Conservation (phyloP, 2,888 invertebrate genomes). For the Hipparchia sbordonii region DNA sequence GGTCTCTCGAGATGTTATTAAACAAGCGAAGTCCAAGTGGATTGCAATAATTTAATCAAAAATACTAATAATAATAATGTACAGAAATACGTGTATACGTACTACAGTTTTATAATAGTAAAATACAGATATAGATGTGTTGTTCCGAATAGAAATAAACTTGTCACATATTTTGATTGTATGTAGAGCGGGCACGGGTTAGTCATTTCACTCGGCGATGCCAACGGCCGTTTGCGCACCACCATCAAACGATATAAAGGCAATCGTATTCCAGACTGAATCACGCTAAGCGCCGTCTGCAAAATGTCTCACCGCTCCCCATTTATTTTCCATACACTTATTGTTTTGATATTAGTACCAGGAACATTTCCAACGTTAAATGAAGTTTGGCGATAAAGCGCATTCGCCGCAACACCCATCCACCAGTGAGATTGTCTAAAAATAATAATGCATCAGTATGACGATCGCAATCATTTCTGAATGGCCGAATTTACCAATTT, state of each 20-base stretch:
- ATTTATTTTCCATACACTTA: slow-evolving; percentile 59
- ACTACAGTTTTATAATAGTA: not conserved
- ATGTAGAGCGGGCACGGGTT: slow-evolving; percentile 79
- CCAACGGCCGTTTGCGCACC: slow-evolving; percentile 71
- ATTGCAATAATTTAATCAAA: not conserved
- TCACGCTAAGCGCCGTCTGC: slow-evolving; percentile 81
- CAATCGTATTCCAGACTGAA: slow-evolving; percentile 77
- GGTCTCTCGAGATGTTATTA: not conserved
- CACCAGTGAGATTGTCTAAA: too few relatives aligned
- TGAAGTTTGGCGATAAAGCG: slow-evolving; percentile 7
- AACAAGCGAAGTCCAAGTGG: not conserved
- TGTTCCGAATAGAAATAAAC: slow-evolving; percentile 83
- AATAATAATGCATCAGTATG: too few relatives aligned
- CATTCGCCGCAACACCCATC: not conserved
- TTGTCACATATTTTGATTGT: slow-evolving; percentile 83
- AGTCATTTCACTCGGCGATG: slow-evolving; percentile 79
- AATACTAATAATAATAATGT: slow-evolving; percentile 11
- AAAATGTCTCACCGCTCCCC: slow-evolving; percentile 76
- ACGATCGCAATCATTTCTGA: too few relatives aligned
- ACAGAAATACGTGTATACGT: slow-evolving; percentile 4
- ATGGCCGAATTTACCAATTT: too few relatives aligned
- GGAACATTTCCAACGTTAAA: slow-evolving; percentile 30
- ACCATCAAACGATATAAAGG: slow-evolving; percentile 75
- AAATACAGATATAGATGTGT: slow-evolving; percentile 49
- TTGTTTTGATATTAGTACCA: slow-evolving; percentile 38